phyloP scores from a whole-genome alignment of 2,888 invertebrate species.

The Erebia ligea region DNA sequence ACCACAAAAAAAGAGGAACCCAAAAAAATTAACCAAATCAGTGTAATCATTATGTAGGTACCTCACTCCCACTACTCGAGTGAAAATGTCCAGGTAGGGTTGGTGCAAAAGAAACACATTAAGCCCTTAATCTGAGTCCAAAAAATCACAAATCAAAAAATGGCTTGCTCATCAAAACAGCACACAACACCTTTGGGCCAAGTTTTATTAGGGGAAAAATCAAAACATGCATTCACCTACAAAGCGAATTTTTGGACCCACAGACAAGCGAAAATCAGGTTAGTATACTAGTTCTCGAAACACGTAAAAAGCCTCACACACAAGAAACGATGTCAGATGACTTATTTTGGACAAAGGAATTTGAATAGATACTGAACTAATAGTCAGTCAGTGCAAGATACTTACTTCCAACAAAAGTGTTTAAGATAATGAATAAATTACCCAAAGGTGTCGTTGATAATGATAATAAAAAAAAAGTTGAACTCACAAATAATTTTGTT shows the following conservation, averaged over 20 bases:
- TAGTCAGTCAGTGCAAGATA: constrained; percentile 49
- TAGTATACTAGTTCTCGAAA: constrained; percentile 36
- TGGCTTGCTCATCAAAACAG: constrained; percentile 44
- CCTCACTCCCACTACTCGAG: constrained; percentile 70
- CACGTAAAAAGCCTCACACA: constrained; percentile 44
- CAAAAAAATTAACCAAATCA: constrained; percentile 32
- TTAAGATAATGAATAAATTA: constrained; percentile 39
- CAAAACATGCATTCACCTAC: constrained; percentile 57
- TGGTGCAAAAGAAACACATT: constrained; percentile 74
- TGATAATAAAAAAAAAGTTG: constrained; percentile 44
- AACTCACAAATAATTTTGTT: constrained; percentile 42
- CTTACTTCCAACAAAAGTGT: constrained; percentile 59
- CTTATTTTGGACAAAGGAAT: constrained; percentile 27
- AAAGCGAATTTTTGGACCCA: constrained; percentile 77
- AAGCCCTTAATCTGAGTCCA: constrained; percentile 73
- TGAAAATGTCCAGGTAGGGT: constrained; percentile 81
- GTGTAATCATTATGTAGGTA: constrained; percentile 50
- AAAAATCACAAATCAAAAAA: constrained; percentile 62
- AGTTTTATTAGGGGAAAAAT: constrained; percentile 46
- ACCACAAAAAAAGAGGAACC: constrained; percentile 39
- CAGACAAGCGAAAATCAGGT: constrained; percentile 48
- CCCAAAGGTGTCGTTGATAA: constrained; percentile 77
- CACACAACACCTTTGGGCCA: constrained; percentile 80
- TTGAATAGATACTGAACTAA: constrained; percentile 29
- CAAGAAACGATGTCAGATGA: constrained; percentile 43